Conservation (phyloP, 1,140 invertebrate genomes). For the Drosophila santomea region DNA sequence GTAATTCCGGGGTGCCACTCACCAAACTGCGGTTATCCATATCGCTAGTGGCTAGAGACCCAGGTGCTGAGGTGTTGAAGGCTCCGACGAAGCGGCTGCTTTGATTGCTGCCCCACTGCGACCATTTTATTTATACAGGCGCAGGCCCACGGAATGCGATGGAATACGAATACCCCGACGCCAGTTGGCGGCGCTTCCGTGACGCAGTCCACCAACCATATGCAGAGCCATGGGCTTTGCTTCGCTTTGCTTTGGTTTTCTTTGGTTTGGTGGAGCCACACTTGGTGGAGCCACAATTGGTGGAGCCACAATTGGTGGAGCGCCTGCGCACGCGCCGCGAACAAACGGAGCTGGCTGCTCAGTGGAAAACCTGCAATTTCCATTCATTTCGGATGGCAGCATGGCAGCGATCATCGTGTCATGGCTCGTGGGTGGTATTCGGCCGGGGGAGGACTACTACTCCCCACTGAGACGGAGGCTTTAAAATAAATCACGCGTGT, state of each 20-base stretch:
- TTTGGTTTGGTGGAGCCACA: too few species aligned
- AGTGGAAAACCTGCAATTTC: conserved; percentile 62
- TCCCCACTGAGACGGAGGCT: background rate
- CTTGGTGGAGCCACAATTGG: background rate
- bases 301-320: background rate
- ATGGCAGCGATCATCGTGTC: conserved; percentile 41
- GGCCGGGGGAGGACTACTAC: background rate
- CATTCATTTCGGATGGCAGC: conserved; percentile 39
- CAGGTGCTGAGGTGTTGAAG: conserved; percentile 20
- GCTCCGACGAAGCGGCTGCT: conserved; percentile 53
- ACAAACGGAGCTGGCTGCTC: conserved; percentile 17
- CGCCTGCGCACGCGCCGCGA: conserved; percentile 48
- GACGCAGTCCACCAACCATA: conserved; percentile 11
- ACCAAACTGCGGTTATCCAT: conserved; percentile 75
- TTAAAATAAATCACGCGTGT: background rate
- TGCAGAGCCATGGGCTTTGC: conserved; percentile 7
- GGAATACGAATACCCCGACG: conserved; percentile 27
- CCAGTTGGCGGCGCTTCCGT: conserved; percentile 63
- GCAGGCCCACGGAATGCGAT: conserved; percentile 44
- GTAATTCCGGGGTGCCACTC: conserved; percentile 11
- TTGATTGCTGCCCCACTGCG: conserved; percentile 66
- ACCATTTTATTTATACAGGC: conserved; percentile 70
- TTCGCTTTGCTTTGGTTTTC: background rate
- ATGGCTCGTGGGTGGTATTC: conserved; percentile 41
- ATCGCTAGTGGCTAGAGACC: conserved; percentile 31